Percentiles rank a stretch among this genome's conserved stretches.
Conservation (phyloP, 2,888 invertebrate genomes). For the Achlya flavicornis region DNA sequence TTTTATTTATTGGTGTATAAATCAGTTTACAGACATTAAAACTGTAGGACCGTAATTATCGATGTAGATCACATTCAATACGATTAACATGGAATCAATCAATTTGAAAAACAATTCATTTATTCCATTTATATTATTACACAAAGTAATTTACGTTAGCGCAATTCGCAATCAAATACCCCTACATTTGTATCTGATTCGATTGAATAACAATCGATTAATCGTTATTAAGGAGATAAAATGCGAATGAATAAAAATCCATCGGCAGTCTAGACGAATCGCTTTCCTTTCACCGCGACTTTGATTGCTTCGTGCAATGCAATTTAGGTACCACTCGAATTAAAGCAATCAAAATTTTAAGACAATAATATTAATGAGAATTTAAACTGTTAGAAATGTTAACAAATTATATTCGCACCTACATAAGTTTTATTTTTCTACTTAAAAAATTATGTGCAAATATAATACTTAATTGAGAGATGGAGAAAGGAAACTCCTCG, state of each 20-base stretch:
- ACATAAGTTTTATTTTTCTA: background rate
- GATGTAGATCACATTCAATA: too few relatives aligned
- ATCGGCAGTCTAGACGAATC: constrained; percentile 1
- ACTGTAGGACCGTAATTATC: too few relatives aligned
- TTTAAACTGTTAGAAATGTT: background rate
- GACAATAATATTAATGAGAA: too few relatives aligned
- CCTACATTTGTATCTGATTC: background rate
- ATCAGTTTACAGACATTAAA: too few relatives aligned
- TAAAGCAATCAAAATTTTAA: background rate
- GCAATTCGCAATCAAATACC: background rate
- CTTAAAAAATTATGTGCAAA: background rate
- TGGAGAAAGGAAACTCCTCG: background rate
- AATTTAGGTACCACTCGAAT: background rate
- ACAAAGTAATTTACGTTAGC: too few relatives aligned
- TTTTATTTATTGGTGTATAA: too few relatives aligned
- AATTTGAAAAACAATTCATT: too few relatives aligned
- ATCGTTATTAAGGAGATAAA: background rate
- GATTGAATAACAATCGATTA: constrained; percentile 12
- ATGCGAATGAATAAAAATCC: constrained; percentile 4
- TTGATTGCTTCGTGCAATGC: background rate
- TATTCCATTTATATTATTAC: too few relatives aligned
- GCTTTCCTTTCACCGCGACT: background rate
- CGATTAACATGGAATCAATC: too few relatives aligned
- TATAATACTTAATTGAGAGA: background rate
- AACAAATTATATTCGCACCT: background rate